A percentile compares a stretch with the other conserved stretches of the same genome.
Evolutionary conservation across 2,888 invertebrate genomes (phyloP).

Genomic region (Myathropa florea): DNA sequence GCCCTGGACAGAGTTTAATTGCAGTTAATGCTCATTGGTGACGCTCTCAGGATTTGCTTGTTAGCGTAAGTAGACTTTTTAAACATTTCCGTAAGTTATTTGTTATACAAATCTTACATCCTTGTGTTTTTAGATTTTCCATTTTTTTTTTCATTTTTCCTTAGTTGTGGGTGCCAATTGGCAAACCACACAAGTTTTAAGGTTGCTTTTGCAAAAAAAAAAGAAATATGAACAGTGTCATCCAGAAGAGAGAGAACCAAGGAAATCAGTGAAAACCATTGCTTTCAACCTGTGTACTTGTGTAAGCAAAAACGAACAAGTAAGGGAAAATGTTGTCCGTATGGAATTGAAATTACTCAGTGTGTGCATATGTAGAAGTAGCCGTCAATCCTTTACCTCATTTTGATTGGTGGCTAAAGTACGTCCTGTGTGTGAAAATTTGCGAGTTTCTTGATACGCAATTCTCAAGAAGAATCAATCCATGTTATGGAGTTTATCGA

Average conservation of each 20-base stretch:
- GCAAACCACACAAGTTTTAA: neutral
- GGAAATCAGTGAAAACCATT: neutral
- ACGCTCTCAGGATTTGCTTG: slow-evolving; percentile 4
- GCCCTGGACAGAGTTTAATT: slow-evolving; percentile 44
- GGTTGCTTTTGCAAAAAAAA: slow-evolving; percentile 5
- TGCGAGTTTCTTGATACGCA: neutral
- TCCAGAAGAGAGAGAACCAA: neutral
- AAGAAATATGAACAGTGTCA: neutral
- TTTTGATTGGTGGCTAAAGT: neutral
- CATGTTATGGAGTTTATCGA: neutral
- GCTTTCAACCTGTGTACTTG: slow-evolving; percentile 3
- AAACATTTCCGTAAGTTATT: neutral
- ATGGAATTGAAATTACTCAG: neutral
- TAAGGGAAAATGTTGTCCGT: neutral
- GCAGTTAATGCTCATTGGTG: slow-evolving; percentile 12
- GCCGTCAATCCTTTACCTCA: neutral
- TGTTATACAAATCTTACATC: neutral
- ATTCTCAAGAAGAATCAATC: neutral
- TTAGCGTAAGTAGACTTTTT: slow-evolving; percentile 30
- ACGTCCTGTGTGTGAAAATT: neutral
- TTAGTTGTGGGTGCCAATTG: neutral
- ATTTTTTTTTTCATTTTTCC: neutral
- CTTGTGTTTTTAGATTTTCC: neutral
- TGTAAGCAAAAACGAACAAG: neutral
- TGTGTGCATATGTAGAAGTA: neutral